Conservation (phyloP, 1,140 invertebrate species). For the Capitella teleta region DNA sequence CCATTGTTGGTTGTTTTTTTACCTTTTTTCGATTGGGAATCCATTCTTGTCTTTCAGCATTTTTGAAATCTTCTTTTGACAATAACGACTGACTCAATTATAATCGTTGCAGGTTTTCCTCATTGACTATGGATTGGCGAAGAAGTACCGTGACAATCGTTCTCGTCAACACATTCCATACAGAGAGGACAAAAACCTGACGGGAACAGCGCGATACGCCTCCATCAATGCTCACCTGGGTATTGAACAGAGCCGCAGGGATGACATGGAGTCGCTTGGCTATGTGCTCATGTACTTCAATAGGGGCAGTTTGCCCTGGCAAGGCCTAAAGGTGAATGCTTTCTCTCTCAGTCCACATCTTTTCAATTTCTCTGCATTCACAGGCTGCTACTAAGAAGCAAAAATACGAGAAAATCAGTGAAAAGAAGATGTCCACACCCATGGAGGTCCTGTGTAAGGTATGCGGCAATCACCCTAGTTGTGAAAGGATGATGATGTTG, state of each 20-base stretch:
- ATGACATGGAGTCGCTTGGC: constrained; percentile 93
- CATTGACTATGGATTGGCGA: constrained; percentile 94
- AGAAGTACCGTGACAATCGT: constrained; percentile 84
- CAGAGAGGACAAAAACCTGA: constrained; percentile 93
- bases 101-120: constrained; percentile 63
- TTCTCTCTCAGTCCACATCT: neutral
- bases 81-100: too few relatives aligned
- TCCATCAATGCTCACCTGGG: constrained; percentile 95
- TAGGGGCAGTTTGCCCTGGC: constrained; percentile 83
- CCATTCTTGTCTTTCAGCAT: too few relatives aligned
- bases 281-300: constrained; percentile 95
- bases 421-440: constrained; percentile 95
- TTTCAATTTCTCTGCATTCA: neutral
- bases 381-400: constrained; percentile 91
- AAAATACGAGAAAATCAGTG: constrained; percentile 94
- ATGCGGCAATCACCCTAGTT: too few relatives aligned
- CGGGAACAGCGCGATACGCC: constrained; percentile 89
- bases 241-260: constrained; percentile 58
- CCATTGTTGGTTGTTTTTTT: too few relatives aligned
- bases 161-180: constrained; percentile 82
- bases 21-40: too few relatives aligned
- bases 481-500: neutral
- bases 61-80: too few relatives aligned
- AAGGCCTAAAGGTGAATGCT: constrained; percentile 62
- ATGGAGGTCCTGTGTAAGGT: constrained; percentile 81